Base-by-base conservation (phyloP, 2,113 vertebrate genomes). In the Acrocephalus kingi region DNA sequence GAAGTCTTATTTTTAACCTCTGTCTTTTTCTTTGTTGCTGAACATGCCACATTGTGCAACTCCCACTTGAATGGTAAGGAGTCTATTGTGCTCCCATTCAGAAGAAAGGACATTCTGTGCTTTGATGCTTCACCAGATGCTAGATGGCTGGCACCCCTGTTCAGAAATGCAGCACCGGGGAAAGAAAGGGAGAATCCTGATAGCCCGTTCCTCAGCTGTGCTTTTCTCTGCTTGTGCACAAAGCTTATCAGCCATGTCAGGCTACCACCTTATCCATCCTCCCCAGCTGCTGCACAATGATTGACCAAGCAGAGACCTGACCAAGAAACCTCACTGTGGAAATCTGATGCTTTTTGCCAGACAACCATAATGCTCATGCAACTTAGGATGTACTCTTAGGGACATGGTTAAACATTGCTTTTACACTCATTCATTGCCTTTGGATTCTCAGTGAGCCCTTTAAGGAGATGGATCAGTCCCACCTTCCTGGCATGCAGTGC, bases 1-100 rank as follows among this genome's bases (percentile, higher is more conserved):
- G 43, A 67, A 89, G 46, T 33, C 56, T 80, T 92, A 48, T 88
- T 95, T 95, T 95, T 79, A 87, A 93, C 23, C 37, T 10, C 16
- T 23, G 8, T 51, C 11, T 77, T 91, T 84, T 73, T 78, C 25
- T 91, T 92, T 94, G 75, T 73, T 88, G 72, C 63, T 88, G 68
- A 74, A 74, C 76, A 39, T 15, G 21, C 37, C 23, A 13, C 48
- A 52, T 6, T 76, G 13, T 67, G 41, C 48, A 71, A 77, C 45
- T 62, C 52, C 22, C 48, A 31, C 16, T 78, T 59, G 14, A 56
- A 11, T 0, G 0, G 30, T 39, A 71, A 52, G 28, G 28, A 83
- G 18, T 31, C 3, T 7, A 8, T 85, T 84, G 59, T 92, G 48
- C 33, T 88, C 28, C 41, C 4, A 3, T 33, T 87, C 41, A 82